Evolutionary conservation across 2,888 invertebrate species (phyloP), one percentile per base, ranked within the genome.

Genomic region (Scelioninae gen. 1): DNA sequence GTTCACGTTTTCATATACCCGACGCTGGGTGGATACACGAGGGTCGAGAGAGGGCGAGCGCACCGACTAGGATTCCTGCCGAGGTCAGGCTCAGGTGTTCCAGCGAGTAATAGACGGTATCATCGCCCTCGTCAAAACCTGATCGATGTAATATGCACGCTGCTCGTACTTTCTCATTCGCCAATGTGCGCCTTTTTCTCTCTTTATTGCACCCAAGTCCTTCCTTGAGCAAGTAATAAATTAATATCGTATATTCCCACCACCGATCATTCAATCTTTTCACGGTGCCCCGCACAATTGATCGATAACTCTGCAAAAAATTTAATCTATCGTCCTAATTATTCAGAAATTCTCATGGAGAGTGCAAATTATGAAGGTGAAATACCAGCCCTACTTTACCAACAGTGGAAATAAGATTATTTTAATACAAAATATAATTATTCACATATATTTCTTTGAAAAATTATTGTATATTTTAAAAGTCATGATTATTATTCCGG

Each of bases 121-220:
- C 90, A 90, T 89, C 86, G 87, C 87, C 85, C 84, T 89, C 89
- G 89, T 91, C 90, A 89, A 89, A 88, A 84, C 83, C 88, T 92
- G 91, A 91, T 92, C 91, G 90, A 92, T 91, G 89, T 90, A 89
- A 91, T 90, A 89, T 89, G 88, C 88, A 86, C 87, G 84, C 85
- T 51, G 38, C 53, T 10, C 66, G 56, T 15, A 23, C 4, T 23
- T 23, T 40, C 66, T 53, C 29, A 11, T 49, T 49, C 65, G 53
- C 53, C 8, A 13, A 13, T 43, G 38, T 23, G 23, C 23, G 43
- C 29, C 23, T 34, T 29, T 65, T n/a, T 47, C 76, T 51, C 34
- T 43, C 58, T 65, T 40, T 76, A 47, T 58, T 55, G 38, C 58
- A 11, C 55, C 23, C 40, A 23, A 23, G 45, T 71, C 34, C 55